Conservation (phyloP, 92 coral and sea anemone species). For the Parazoanthus darwini region DNA sequence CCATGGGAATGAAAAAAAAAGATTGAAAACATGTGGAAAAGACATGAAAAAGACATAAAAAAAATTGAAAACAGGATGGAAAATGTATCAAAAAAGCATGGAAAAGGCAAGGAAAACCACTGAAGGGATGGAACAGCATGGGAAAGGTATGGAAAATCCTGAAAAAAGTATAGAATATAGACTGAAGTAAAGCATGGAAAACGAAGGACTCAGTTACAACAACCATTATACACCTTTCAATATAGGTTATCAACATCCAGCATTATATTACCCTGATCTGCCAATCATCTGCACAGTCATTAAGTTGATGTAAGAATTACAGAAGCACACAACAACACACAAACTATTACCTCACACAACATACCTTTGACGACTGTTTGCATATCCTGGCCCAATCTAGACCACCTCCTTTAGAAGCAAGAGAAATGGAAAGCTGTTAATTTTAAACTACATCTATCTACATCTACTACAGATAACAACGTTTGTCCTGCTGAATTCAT, state of each 20-base stretch:
- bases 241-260: too few relatives aligned
- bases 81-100: background rate
- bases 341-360: too few relatives aligned
- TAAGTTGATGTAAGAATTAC: background rate
- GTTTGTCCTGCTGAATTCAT: background rate
- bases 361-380: slow-evolving; percentile 83
- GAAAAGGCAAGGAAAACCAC: too few relatives aligned
- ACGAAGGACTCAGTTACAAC: too few relatives aligned
- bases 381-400: slow-evolving; percentile 95
- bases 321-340: background rate
- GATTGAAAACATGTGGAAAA: too few relatives aligned
- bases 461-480: background rate
- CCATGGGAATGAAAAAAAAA: too few relatives aligned
- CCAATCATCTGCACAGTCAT: too few relatives aligned
- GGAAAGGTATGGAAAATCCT: background rate
- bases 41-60: too few relatives aligned
- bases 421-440: background rate
- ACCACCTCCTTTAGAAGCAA: slow-evolving; percentile 64
- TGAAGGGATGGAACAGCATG: too few relatives aligned
- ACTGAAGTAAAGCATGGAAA: too few relatives aligned
- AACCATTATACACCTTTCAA: background rate
- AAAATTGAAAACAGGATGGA: background rate
- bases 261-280: too few relatives aligned
- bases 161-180: background rate
- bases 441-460: background rate